Percentiles rank a stretch among this genome's conserved stretches.
Evolutionary conservation across 2,113 vertebrate species (phyloP).

Genomic region (Calidris pugnax): DNA sequence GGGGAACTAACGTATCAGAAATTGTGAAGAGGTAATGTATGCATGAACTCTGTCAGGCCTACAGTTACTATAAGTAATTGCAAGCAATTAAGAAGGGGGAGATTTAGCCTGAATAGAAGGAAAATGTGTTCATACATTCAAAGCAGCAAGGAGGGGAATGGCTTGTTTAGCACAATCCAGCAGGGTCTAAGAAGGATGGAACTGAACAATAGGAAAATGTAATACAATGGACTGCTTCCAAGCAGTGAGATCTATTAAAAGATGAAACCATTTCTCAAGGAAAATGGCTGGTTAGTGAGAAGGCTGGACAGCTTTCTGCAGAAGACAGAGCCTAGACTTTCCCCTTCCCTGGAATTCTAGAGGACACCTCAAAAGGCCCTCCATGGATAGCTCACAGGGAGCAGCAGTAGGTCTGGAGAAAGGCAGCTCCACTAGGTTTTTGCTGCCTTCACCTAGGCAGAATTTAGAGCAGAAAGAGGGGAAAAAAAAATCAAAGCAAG

Average conservation of each 20-base stretch:
- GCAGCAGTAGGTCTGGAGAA: neutral
- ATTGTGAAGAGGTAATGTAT: conserved; percentile 25
- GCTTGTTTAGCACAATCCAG: conserved; percentile 5
- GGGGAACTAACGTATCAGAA: conserved; percentile 16
- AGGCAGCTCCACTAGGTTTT: neutral
- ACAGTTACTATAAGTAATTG: conserved; percentile 38
- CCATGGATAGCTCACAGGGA: neutral
- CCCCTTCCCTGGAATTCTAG: neutral
- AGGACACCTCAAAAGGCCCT: neutral
- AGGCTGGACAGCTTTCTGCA: neutral
- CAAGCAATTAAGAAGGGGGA: conserved; percentile 35
- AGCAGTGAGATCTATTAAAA: conserved; percentile 10
- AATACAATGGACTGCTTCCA: neutral
- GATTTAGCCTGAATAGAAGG: conserved; percentile 15
- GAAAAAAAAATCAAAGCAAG: neutral
- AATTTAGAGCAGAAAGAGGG: neutral
- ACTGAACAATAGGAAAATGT: conserved; percentile 14
- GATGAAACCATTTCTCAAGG: neutral
- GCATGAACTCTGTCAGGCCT: conserved; percentile 22
- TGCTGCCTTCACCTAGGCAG: neutral
- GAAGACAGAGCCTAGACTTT: neutral
- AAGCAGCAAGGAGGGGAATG: neutral
- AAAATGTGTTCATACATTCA: conserved; percentile 23
- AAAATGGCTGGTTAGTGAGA: neutral
- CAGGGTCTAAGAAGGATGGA: neutral